Percentiles rank a stretch among this genome's conserved stretches.
Conservation (phyloP, 2,797 vertebrate genomes). For the Tadarida brasiliensis region DNA sequence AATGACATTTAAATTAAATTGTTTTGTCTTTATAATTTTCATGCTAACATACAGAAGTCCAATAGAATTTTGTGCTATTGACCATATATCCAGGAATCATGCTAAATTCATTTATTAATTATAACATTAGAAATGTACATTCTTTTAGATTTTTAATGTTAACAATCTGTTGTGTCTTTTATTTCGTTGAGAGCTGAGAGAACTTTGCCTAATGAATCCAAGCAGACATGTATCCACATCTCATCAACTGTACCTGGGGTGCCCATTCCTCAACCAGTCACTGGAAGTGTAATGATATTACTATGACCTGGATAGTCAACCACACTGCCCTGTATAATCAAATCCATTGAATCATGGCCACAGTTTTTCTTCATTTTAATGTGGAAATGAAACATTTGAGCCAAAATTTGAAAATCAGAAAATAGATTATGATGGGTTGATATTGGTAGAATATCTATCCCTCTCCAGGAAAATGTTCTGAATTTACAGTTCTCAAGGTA, state of each 20-base stretch:
- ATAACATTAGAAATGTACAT: neutral
- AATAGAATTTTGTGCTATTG: neutral
- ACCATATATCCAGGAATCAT: neutral
- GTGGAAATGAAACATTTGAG: neutral
- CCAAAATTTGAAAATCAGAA: neutral
- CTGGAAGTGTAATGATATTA: neutral
- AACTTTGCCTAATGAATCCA: neutral
- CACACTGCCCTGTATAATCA: neutral
- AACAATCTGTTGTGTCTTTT: neutral
- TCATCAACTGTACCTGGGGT: neutral
- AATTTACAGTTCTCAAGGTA: neutral
- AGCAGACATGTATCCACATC: no score
- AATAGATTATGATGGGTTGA: neutral
- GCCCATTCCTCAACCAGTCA: neutral
- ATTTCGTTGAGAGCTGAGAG: neutral
- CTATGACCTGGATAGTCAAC: neutral
- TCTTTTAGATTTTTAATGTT: neutral
- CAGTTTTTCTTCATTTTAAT: neutral
- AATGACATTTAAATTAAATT: neutral
- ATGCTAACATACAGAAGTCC: neutral
- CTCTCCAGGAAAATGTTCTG: neutral
- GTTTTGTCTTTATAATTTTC: neutral
- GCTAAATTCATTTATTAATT: neutral
- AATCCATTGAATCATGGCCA: neutral
- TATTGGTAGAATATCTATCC: neutral